Conservation (phyloP, 2,888 invertebrate genomes). For the Tiphia femorata region DNA sequence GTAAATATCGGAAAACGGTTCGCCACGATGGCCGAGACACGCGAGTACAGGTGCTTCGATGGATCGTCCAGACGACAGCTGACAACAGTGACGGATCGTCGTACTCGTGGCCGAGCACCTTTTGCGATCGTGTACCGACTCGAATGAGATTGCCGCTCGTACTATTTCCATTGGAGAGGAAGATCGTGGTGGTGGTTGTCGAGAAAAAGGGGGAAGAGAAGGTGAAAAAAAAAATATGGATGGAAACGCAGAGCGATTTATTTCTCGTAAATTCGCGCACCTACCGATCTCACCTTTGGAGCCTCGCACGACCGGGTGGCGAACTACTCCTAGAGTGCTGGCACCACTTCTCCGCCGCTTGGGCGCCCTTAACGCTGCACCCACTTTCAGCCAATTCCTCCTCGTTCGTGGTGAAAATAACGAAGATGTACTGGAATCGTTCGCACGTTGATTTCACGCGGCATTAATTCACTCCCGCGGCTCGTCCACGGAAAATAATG, state of each 20-base stretch:
- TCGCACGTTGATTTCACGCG: no score
- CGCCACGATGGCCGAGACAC: not conserved
- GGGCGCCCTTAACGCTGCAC: not conserved
- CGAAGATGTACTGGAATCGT: no score
- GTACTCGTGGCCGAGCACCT: not conserved
- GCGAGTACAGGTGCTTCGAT: slow-evolving; percentile 5
- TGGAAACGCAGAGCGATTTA: not conserved
- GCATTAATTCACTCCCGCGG: no score
- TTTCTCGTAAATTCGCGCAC: not conserved
- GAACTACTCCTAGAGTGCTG: no score
- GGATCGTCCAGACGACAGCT: slow-evolving; percentile 16
- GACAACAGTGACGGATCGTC: slow-evolving; percentile 27
- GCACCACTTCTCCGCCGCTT: not conserved
- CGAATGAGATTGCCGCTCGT: slow-evolving; percentile 15
- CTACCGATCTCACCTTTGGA: slow-evolving; percentile 5
- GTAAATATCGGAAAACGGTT: slow-evolving; percentile 26
- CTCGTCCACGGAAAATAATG: no score
- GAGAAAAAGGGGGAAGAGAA: not conserved
- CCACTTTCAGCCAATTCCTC: no score
- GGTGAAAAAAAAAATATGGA: not conserved
- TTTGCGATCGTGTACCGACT: slow-evolving; percentile 8
- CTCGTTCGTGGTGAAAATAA: no score
- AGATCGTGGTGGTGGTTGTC: not conserved
- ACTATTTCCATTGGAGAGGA: no score
- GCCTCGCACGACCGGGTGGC: no score